Percentiles rank a stretch among this genome's conserved stretches.
Evolutionary conservation across 2,113 vertebrate species (phyloP).

Genomic region (Ia io): DNA sequence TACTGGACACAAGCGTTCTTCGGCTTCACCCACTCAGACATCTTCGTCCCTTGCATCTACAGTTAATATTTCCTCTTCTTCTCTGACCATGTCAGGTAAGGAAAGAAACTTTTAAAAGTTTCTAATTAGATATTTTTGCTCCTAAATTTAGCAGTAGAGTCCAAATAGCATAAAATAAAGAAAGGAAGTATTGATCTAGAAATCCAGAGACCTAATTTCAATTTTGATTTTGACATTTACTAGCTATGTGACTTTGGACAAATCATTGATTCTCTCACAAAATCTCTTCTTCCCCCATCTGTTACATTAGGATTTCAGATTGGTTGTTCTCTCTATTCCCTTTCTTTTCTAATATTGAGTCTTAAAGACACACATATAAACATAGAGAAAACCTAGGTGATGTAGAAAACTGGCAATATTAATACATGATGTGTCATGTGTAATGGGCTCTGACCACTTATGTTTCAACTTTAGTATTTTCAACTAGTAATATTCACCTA

Average conservation of each 20-base stretch:
- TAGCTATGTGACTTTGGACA: not conserved
- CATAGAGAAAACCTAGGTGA: not conserved
- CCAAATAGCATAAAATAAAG: not conserved
- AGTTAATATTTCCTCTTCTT: not conserved
- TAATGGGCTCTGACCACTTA: not conserved
- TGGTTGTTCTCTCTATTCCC: not conserved
- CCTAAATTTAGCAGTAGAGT: not conserved
- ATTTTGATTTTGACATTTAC: not conserved
- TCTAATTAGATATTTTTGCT: not conserved
- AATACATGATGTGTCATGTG: not conserved
- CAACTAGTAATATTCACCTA: not conserved
- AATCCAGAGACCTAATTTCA: not conserved
- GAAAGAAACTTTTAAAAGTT: not conserved
- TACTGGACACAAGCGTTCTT: not conserved
- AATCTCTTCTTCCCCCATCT: not conserved
- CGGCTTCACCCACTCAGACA: not conserved
- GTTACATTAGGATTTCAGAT: not conserved
- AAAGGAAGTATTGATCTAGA: not conserved
- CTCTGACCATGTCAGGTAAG: constrained; percentile 63
- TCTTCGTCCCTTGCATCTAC: not conserved
- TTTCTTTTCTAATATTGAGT: not conserved
- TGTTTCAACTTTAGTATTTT: not conserved
- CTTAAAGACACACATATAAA: not conserved
- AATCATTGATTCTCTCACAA: not conserved
- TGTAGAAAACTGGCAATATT: not conserved